Evolutionary conservation across 2,888 invertebrate species (phyloP), one percentile per base, ranked within the genome.

Genomic region (Tenthredo notha): DNA sequence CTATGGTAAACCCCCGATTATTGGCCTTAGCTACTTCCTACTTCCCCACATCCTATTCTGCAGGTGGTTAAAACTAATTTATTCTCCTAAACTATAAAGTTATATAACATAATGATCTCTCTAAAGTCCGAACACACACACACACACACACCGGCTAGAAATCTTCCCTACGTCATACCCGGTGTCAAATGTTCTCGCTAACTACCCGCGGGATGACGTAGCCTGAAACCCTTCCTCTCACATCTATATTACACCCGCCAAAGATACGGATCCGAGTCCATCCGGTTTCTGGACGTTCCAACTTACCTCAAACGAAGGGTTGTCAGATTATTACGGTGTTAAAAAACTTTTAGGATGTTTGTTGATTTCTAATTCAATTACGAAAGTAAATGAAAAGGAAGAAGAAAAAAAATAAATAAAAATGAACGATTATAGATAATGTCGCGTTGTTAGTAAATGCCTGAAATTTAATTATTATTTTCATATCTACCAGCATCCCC

Each of bases 21-120:
- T 67, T 67, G 67, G 67, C 33, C 67, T 33, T 6, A 67, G 67
- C 33, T 29, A 67, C 25, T 67, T 33, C 29, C 67, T 25, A 15
- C 54, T 33, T 33, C 33, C 18, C 18, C 18, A 29, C 54, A 10
- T 77, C 77, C 77, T 50, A 21, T 77, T 29, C 54, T 37, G 29
- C 54, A 7, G 29, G 54, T 33, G 15, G 77, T 33, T 50, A 9
- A 77, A 54, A 77, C 18, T 54, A 77, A 77, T 77, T 77, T 47
- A 77, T 77, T 77, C 77, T n/a, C 25, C 29, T 12, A 29, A 77
- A 50, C 54, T 77, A 54, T 74, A 43, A 43, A 74, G 43, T 74
- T 74, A 74, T 74, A 74, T 74, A 18, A 9, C 72, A 18, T 43
- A 74, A 74, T 74, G 72, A 74, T 74, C 43, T 74, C 77, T 29